Evolutionary conservation across 2,888 invertebrate genomes (phyloP), one percentile per base, ranked within the genome.

Genomic region (Nomada ferruginata): DNA sequence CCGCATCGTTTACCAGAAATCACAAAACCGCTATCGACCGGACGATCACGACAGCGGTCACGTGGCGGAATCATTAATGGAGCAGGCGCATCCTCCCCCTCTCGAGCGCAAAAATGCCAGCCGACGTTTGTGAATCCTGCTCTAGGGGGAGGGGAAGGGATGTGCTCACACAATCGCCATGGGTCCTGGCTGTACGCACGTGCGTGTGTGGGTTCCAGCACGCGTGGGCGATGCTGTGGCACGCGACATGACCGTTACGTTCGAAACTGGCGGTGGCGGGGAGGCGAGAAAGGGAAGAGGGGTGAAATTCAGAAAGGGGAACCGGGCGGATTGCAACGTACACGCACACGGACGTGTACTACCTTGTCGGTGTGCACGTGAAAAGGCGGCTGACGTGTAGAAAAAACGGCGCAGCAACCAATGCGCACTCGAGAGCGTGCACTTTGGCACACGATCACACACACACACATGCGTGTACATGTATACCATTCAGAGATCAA

Each of bases 241-340:
- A 93, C 93, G 93, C 93, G 93, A 93, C 93, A 93, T 91, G 93
- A 93, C 93, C 93, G 93, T 93, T 93, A 93, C 92, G 91, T 91
- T 92, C 90, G 91, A 91, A 92, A 91, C 91, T 88, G 87, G 88
- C 87, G 60, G 44, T 18, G 78, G 84, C 85, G 86, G 88, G 82
- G 86, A 77, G 88, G 82, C 82, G 83, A 72, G 85, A 82, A 75
- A 85, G 85, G 89, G 78, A 82, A 87, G 89, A 87, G 90, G 89
- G 91, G 89, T 89, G 86, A 85, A 87, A 85, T 86, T 90, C 87
- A 85, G 88, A 86, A 70, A 85, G 84, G 87, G 85, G 85, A 84
- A 83, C 79, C 81, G 79, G 85, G 81, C 81, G 86, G 82, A 87
- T 87, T 76, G 82, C 82, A 59, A 83, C 80, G 81, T 80, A 57